Conservation (phyloP, 2,113 vertebrate genomes). For the Hucho hucho region DNA sequence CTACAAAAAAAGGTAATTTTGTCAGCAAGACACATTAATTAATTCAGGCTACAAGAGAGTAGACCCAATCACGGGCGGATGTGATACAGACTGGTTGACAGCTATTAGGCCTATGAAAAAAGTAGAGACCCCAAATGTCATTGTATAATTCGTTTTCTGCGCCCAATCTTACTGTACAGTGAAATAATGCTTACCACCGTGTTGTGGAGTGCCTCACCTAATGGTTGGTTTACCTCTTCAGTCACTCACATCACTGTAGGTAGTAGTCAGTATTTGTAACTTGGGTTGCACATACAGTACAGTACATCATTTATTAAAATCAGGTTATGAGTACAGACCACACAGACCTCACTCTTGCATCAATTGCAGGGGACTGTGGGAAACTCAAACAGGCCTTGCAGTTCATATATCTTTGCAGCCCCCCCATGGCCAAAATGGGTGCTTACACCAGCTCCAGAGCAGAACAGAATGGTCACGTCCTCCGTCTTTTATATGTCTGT, state of each 20-base stretch:
- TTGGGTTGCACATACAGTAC: constrained; percentile 18
- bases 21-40: too few relatives aligned
- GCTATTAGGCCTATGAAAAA: too few relatives aligned
- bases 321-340: constrained; percentile 10
- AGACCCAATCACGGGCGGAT: too few relatives aligned
- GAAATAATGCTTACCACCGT: not conserved
- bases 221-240: not conserved
- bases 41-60: too few relatives aligned
- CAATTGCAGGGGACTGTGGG: not conserved
- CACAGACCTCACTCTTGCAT: not conserved
- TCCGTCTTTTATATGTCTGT: not conserved
- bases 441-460: constrained; percentile 3
- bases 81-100: too few relatives aligned
- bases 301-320: constrained; percentile 10
- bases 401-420: constrained; percentile 18
- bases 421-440: not conserved
- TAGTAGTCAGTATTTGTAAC: constrained; percentile 4
- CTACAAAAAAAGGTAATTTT: too few relatives aligned
- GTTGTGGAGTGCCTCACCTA: not conserved
- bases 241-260: not conserved
- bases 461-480: not conserved
- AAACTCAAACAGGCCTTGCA: not conserved
- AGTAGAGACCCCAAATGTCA: too few relatives aligned
- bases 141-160: too few relatives aligned
- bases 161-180: not conserved